phyloP scores from a whole-genome alignment of 1,140 invertebrate genomes.

The Drosophila obscura region DNA sequence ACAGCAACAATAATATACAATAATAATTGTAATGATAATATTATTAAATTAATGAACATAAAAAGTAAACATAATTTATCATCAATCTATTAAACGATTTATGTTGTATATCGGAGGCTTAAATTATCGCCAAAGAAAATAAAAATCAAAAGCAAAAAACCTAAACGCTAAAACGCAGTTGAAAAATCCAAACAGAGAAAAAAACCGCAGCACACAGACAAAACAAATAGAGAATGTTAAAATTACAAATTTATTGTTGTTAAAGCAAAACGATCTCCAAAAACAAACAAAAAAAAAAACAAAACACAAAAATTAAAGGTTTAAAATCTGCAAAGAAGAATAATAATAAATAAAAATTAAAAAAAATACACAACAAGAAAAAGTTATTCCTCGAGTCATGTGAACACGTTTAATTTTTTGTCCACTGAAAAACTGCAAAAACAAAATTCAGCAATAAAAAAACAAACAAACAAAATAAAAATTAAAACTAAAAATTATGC shows the following conservation, averaged over 20 bases:
- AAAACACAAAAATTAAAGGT: conserved; percentile 39
- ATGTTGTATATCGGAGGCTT: conserved; percentile 84
- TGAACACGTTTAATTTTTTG: conserved; percentile 27
- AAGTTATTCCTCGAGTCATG: conserved; percentile 43
- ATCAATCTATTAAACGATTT: conserved; percentile 72
- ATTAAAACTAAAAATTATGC: conserved; percentile 21
- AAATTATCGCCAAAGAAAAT: conserved; percentile 83
- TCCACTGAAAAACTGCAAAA: conserved; percentile 39
- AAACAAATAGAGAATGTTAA: conserved; percentile 17
- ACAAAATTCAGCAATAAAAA: conserved; percentile 37
- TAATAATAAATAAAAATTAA: conserved; percentile 43
- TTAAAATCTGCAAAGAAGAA: conserved; percentile 45
- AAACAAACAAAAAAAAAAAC: conserved; percentile 40
- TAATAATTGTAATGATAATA: conserved; percentile 43
- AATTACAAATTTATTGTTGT: conserved; percentile 22
- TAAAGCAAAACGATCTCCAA: conserved; percentile 72
- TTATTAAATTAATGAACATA: conserved; percentile 30
- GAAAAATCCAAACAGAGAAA: conserved; percentile 27
- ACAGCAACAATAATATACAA: conserved; percentile 62
- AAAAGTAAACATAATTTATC: conserved; percentile 69
- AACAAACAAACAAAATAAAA: conserved; percentile 55
- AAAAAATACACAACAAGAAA: conserved; percentile 7
- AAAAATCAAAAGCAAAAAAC: conserved; percentile 49
- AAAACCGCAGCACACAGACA: conserved; percentile 32
- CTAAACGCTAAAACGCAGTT: conserved; percentile 49